These are phyloP conservation scores for Datnioides undecimradiatus DNA, from an alignment of 2,113 vertebrate species.

Conservation along the genomic window DNA sequence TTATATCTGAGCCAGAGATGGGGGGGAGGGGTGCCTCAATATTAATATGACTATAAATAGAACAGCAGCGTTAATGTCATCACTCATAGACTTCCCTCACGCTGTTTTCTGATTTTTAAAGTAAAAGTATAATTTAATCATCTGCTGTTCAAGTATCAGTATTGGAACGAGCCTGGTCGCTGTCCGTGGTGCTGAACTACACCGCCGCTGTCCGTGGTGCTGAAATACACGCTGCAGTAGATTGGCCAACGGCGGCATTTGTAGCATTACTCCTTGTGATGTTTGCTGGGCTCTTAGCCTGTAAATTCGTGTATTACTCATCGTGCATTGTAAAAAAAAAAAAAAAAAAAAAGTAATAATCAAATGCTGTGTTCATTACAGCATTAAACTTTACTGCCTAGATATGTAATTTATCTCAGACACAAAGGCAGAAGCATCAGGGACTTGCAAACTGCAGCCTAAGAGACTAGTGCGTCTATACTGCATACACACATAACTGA, in stretches of 20 bases:
- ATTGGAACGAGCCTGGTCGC: background rate
- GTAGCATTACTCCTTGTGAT: background rate
- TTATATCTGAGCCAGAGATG: constrained; percentile 58
- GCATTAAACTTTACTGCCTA: constrained; percentile 35
- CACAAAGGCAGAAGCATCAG: constrained; percentile 3
- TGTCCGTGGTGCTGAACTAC: too few species aligned
- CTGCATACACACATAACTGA: constrained; percentile 3
- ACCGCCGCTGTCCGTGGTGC: constrained; percentile 84
- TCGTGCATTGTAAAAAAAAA: background rate
- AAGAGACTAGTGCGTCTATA: background rate
- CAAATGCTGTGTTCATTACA: constrained; percentile 30
- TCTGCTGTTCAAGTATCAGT: background rate
- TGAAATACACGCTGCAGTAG: constrained; percentile 66
- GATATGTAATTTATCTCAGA: constrained; percentile 22
- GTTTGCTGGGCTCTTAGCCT: background rate
- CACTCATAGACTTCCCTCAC: constrained; percentile 38
- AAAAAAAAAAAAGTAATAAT: too few species aligned
- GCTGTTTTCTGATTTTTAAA: constrained; percentile 2
- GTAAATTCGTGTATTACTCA: constrained; percentile 10
- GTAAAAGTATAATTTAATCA: background rate
- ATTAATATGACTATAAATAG: constrained; percentile 85
- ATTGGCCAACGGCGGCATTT: constrained; percentile 10
- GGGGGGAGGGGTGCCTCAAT: constrained; percentile 69
- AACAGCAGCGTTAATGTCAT: constrained; percentile 67
- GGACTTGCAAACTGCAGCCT: constrained; percentile 1